Evolutionary conservation across 2,113 vertebrate genomes (phyloP).

Genomic region (Copsychus sechellarum): DNA sequence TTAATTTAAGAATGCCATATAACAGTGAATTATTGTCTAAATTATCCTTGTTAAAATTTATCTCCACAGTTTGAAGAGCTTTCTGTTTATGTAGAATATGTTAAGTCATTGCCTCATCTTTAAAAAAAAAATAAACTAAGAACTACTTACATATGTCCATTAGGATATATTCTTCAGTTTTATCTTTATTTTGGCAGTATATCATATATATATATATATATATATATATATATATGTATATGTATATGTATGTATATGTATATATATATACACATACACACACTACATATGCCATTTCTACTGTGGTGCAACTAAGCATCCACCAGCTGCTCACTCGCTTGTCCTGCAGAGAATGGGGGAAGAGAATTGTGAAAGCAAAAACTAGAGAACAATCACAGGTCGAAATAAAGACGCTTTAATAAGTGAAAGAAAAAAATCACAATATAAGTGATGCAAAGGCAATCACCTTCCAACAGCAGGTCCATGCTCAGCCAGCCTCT

Average conservation of each 20-base stretch:
- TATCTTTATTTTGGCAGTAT: not conserved
- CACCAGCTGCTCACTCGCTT: not conserved
- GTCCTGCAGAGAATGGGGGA: not conserved
- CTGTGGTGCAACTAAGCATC: not conserved
- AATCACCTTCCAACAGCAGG: not conserved
- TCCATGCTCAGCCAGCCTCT: not conserved
- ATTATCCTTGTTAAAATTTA: not conserved
- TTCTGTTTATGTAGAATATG: not conserved
- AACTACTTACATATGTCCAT: not conserved
- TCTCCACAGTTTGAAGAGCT: not conserved
- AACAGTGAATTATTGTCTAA: not conserved
- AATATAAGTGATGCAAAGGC: not conserved
- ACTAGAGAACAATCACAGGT: not conserved
- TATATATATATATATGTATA: not conserved
- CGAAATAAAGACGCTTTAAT: not conserved
- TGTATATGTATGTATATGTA: not conserved
- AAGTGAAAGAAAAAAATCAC: not conserved
- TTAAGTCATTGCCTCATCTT: not conserved
- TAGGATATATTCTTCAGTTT: not conserved
- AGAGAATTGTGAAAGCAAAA: not conserved
- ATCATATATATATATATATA: not conserved
- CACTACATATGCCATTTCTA: not conserved
- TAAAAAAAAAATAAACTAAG: not conserved
- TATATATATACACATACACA: rapidly evolving
- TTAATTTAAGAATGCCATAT: not conserved